Percentiles rank a stretch among this genome's conserved stretches.
phyloP scores from a whole-genome alignment of 2,888 invertebrate species.

The Cordilura impudica region DNA sequence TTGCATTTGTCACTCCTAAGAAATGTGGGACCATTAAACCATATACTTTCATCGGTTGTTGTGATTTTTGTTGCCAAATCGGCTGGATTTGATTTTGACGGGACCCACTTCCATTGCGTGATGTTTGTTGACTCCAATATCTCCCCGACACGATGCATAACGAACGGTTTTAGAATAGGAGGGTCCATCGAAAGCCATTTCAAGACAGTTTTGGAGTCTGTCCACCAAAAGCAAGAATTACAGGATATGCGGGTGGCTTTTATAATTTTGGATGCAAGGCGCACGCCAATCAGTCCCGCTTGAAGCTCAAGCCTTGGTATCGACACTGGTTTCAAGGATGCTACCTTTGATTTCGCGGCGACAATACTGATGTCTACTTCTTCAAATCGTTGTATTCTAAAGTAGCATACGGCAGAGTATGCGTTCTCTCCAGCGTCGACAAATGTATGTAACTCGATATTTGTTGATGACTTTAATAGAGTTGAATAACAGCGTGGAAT shows the following conservation, averaged over 20 bases:
- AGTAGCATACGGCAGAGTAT: slow-evolving; percentile 43
- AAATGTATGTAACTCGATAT: slow-evolving; percentile 38
- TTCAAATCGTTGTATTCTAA: slow-evolving; percentile 17
- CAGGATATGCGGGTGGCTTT: background rate
- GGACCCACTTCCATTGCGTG: slow-evolving; percentile 46
- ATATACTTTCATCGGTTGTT: background rate
- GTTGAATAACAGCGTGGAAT: slow-evolving; percentile 34
- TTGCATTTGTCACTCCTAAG: too few species aligned
- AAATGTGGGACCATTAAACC: too few species aligned
- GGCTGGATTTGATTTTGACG: slow-evolving; percentile 58
- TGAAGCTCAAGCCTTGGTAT: slow-evolving; percentile 47
- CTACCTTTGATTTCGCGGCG: slow-evolving; percentile 40
- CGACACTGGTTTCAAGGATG: slow-evolving; percentile 45
- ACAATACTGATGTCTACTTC: slow-evolving; percentile 16
- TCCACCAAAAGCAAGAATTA: slow-evolving; percentile 16
- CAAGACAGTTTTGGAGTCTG: slow-evolving; percentile 53
- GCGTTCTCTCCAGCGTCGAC: slow-evolving; percentile 45
- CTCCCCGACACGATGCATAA: slow-evolving; percentile 54
- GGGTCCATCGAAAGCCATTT: slow-evolving; percentile 55
- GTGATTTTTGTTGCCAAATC: too few species aligned
- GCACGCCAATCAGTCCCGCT: slow-evolving; percentile 32
- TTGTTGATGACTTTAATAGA: background rate
- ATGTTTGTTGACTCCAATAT: slow-evolving; percentile 50
- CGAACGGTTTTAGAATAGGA: slow-evolving; percentile 51
- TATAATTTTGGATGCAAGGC: slow-evolving; percentile 27